phyloP scores from a whole-genome alignment of 2,113 vertebrate species.

The Mustela nigripes region DNA sequence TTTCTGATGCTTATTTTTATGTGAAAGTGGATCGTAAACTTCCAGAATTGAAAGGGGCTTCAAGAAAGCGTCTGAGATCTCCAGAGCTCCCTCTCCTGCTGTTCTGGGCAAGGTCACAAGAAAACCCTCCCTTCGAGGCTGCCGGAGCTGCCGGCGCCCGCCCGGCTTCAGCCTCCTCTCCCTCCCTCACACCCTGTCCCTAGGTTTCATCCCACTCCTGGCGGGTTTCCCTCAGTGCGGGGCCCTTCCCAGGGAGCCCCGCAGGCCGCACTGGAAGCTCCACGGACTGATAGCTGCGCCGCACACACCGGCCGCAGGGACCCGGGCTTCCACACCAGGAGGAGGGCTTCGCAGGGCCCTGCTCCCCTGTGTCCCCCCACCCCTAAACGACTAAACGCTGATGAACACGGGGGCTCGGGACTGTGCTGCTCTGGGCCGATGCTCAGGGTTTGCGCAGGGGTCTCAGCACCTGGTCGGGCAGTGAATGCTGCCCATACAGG shows the following conservation, averaged over 20 bases:
- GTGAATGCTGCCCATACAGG: fast-evolving
- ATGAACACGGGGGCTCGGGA: fast-evolving
- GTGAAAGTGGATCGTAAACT: neutral
- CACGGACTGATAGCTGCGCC: neutral
- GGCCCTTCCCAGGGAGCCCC: neutral
- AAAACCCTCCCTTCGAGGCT: fast-evolving
- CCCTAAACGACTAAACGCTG: no score
- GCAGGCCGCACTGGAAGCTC: neutral
- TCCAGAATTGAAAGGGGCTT: neutral
- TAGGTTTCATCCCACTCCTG: neutral
- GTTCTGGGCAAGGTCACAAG: neutral
- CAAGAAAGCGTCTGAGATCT: neutral
- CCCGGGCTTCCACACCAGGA: neutral
- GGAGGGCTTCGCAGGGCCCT: fast-evolving
- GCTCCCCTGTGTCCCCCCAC: no score
- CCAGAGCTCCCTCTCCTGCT: neutral
- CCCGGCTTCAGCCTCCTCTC: neutral
- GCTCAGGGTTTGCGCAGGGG: no score
- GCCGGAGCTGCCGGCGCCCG: neutral
- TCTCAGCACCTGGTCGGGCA: no score
- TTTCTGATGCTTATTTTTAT: neutral
- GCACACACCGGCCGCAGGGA: fast-evolving
- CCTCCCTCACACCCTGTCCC: neutral
- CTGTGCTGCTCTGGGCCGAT: neutral
- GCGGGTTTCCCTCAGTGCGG: neutral